Base-by-base conservation (phyloP, 1,140 invertebrate genomes). In the Potamilus streckersoni region DNA sequence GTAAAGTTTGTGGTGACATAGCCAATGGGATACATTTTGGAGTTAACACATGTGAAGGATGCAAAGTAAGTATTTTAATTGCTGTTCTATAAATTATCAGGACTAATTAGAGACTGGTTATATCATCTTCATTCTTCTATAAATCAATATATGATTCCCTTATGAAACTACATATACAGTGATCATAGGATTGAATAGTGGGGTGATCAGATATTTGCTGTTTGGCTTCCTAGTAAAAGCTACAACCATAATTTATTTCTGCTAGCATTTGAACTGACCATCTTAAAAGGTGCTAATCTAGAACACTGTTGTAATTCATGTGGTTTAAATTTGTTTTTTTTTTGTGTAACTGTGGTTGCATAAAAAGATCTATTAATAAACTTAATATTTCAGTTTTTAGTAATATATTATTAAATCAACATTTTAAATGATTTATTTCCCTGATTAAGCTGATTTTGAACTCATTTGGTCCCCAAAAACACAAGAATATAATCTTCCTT, bases 21-120 rank as follows among this genome's bases (percentile, higher is more conserved):
- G 89, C 91, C 15, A 88, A 89, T 57, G 91, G 91, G 12, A 85
- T 91, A 13, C 91, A 92, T 82, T 92, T 92, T 84, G 91, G 91
- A n/a, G 90, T 90, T 5, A 82, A 87, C 55, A 91, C 91, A 12
- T 92, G 91, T 77, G 91, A 91, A 80, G 91, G 91, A 49, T 92
- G 91, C 82, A 91, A 86, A 88, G 89, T 87, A 80, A 72, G 68
- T 14, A 57, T 63, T 59, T n/a, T 49, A 23, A 38, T n/a, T 8
- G 0, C n/a, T 17, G 31, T 13, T 66, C 31, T 11, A 20, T 8
- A 23, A 17, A 16, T 23, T 66, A 23, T 13, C 3, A n/a, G 1
- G 8, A 66, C n/a, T 23, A 66, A 31, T 17, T 11, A 17, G 31
- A 23, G 64, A 66, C 31, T 66, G 31, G 11, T 17, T 20, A 66